Conservation (phyloP, 2,888 invertebrate species). For the Petrolisthes manimaculis region DNA sequence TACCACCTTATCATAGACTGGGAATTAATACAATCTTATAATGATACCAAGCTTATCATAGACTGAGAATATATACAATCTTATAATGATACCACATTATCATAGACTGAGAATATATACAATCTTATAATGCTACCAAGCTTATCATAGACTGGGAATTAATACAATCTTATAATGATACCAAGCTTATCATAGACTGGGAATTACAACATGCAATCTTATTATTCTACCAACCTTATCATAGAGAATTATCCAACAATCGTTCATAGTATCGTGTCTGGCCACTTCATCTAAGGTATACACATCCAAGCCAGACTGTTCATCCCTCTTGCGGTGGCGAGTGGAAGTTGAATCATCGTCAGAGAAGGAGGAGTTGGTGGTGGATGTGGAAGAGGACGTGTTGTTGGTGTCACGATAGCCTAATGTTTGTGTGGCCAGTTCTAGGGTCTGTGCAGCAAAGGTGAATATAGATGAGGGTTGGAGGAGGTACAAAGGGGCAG, state of each 20-base stretch:
- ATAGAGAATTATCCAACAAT: slow-evolving; percentile 90
- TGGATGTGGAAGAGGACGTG: too few relatives aligned
- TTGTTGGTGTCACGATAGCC: slow-evolving; percentile 34
- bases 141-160: too few relatives aligned
- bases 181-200: too few relatives aligned
- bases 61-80: too few relatives aligned
- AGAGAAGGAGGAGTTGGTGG: background rate
- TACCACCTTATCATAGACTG: too few relatives aligned
- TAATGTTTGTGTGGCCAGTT: slow-evolving; percentile 38
- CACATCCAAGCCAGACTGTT: slow-evolving; percentile 63
- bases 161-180: too few relatives aligned
- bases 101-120: too few relatives aligned
- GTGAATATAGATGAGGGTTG: slow-evolving; percentile 45
- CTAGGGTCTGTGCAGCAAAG: slow-evolving; percentile 46
- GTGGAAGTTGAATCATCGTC: background rate
- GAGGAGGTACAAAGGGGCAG: slow-evolving; percentile 39
- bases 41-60: too few relatives aligned
- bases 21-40: too few relatives aligned
- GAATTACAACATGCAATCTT: too few relatives aligned
- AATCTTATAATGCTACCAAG: too few relatives aligned
- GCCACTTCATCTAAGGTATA: slow-evolving; percentile 79
- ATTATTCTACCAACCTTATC: slow-evolving; percentile 73
- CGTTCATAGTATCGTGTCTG: slow-evolving; percentile 79
- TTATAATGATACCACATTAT: too few relatives aligned
- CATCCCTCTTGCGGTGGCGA: slow-evolving; percentile 24